Conservation (phyloP, 2,797 vertebrate genomes). For the Hafferia zeledoni region DNA sequence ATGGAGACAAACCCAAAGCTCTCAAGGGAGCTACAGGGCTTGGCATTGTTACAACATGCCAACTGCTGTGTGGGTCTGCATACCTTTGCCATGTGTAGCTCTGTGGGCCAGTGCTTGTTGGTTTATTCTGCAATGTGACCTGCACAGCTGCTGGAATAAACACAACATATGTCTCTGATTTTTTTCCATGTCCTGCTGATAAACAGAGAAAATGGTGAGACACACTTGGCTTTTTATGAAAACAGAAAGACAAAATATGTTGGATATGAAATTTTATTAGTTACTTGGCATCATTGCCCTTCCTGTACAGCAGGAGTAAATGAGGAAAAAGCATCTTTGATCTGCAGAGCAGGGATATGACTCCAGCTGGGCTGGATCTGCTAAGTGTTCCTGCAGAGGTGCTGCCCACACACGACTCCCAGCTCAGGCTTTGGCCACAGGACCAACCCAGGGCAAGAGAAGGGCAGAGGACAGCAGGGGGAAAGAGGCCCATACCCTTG, state of each 20-base stretch:
- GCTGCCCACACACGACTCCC: neutral
- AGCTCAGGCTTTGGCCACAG: neutral
- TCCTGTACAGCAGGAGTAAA: neutral
- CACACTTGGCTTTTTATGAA: neutral
- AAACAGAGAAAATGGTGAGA: neutral
- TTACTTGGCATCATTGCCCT: neutral
- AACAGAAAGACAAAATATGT: neutral
- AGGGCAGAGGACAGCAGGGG: neutral
- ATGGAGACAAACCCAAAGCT: neutral
- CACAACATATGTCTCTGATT: neutral
- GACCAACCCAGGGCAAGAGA: neutral
- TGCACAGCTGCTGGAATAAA: constrained; percentile 4
- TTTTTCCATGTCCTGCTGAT: neutral
- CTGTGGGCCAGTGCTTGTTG: neutral
- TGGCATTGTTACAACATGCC: neutral
- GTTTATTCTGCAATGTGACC: neutral
- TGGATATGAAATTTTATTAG: neutral
- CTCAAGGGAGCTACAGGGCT: neutral
- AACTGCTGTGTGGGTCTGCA: neutral
- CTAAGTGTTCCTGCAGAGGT: neutral
- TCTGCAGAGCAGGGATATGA: neutral
- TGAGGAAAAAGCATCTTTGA: neutral
- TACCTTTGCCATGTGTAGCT: neutral
- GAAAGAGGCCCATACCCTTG: neutral
- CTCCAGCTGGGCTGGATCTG: neutral